Conservation (phyloP, 2,888 invertebrate species). For the Microplitis manilae region DNA sequence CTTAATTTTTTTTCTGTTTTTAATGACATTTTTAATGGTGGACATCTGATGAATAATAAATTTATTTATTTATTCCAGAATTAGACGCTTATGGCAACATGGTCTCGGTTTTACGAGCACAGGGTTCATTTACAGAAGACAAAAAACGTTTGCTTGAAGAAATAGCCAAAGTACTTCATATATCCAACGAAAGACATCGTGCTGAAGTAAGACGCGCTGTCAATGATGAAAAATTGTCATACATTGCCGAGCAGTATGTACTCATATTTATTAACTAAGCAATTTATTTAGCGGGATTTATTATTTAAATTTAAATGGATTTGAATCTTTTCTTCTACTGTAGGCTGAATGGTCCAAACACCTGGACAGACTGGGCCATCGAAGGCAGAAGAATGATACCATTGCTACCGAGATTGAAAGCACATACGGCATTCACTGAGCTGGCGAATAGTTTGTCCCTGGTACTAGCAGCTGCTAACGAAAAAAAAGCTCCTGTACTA, state of each 20-base stretch:
- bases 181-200: slow-evolving; percentile 91
- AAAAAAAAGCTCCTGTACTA: slow-evolving; percentile 73
- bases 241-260: slow-evolving; percentile 91
- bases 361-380: slow-evolving; percentile 84
- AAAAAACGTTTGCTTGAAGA: slow-evolving; percentile 89
- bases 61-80: slow-evolving; percentile 75
- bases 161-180: slow-evolving; percentile 85
- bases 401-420: slow-evolving; percentile 85
- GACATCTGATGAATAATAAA: not conserved
- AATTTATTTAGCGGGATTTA: not conserved
- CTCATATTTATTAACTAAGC: too few species aligned
- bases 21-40: not conserved
- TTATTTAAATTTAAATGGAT: slow-evolving; percentile 27
- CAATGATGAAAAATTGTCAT: slow-evolving; percentile 90
- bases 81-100: slow-evolving; percentile 93
- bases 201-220: slow-evolving; percentile 93
- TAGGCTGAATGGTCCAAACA: slow-evolving; percentile 74
- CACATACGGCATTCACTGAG: slow-evolving; percentile 87
- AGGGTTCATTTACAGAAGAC: slow-evolving; percentile 88
- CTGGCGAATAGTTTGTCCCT: slow-evolving; percentile 87
- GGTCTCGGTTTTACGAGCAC: slow-evolving; percentile 92
- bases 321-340: slow-evolving; percentile 46
- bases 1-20: slow-evolving; percentile 39
- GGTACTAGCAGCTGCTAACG: slow-evolving; percentile 78
- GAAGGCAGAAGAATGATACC: slow-evolving; percentile 90